These are phyloP conservation scores for Notothenia coriiceps DNA, from an alignment of 2,113 vertebrate genomes.

Conservation along the genomic window DNA sequence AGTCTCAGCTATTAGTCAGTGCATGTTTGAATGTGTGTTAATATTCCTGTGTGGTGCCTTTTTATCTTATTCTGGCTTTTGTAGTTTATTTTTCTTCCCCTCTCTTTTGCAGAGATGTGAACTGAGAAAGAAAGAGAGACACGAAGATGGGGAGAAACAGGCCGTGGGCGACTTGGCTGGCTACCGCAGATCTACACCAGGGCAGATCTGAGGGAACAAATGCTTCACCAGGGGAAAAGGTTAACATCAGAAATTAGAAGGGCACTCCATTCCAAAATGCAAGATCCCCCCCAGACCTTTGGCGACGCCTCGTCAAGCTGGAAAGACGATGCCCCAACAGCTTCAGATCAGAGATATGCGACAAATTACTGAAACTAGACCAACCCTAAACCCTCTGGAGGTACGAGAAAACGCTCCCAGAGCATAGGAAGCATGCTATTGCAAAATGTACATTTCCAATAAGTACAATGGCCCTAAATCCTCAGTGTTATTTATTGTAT, in stretches of 20 bases:
- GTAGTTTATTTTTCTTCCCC: constrained; percentile 50
- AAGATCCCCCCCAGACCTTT: constrained; percentile 40
- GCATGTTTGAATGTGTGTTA: constrained; percentile 40
- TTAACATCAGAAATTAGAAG: constrained; percentile 73
- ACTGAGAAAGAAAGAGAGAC: constrained; percentile 30
- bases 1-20: constrained; percentile 44
- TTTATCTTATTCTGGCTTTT: constrained; percentile 19
- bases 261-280: constrained; percentile 52
- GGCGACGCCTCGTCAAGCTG: constrained; percentile 14
- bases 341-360: constrained; percentile 49
- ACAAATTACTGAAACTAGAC: constrained; percentile 49
- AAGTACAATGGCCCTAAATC: constrained; percentile 27
- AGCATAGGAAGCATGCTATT: constrained; percentile 30
- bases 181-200: constrained; percentile 56
- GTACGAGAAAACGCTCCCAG: constrained; percentile 21
- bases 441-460: constrained; percentile 40
- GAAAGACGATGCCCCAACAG: constrained; percentile 33
- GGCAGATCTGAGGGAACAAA: constrained; percentile 51
- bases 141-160: constrained; percentile 1
- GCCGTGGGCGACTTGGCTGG: constrained; percentile 25
- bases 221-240: constrained; percentile 57
- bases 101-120: constrained; percentile 82
- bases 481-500: constrained; percentile 13
- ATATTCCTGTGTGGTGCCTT: constrained; percentile 24
- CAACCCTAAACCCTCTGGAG: constrained; percentile 24